Evolutionary conservation across 1,140 invertebrate species (phyloP).

Genomic region (Phymorhynchus buccinoides): DNA sequence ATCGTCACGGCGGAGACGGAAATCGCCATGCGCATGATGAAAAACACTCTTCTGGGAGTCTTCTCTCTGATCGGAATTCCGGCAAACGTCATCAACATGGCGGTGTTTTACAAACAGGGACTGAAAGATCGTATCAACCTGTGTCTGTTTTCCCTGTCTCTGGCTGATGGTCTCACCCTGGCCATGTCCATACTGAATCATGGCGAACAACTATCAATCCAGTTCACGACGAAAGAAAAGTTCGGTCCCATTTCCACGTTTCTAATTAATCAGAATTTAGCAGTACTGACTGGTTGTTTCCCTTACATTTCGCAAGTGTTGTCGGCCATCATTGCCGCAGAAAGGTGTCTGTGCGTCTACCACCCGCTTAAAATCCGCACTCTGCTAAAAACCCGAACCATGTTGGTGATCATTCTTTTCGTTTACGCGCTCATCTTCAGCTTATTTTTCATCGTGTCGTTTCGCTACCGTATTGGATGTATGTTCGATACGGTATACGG

Average conservation of each 20-base stretch:
- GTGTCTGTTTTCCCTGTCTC: constrained; percentile 4
- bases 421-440: not conserved
- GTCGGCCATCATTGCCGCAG: not conserved
- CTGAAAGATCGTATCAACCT: constrained; percentile 8
- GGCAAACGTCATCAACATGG: constrained; percentile 23
- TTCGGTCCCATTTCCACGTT: not conserved
- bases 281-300: not conserved
- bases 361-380: not conserved
- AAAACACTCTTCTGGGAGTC: not conserved
- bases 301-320: not conserved
- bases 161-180: not conserved
- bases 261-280: not conserved
- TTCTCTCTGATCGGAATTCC: not conserved
- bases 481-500: not conserved
- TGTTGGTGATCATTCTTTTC: not conserved
- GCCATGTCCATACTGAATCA: not conserved
- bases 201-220: not conserved
- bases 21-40: not conserved
- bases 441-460: not conserved
- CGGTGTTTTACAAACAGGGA: constrained; percentile 20
- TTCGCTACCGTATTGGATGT: constrained; percentile 6
- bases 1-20: not conserved
- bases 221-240: not conserved
- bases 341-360: constrained; percentile 2
- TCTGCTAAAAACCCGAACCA: not conserved